phyloP scores from a whole-genome alignment of 2,888 invertebrate species.

The Dinocampus coccinellae region DNA sequence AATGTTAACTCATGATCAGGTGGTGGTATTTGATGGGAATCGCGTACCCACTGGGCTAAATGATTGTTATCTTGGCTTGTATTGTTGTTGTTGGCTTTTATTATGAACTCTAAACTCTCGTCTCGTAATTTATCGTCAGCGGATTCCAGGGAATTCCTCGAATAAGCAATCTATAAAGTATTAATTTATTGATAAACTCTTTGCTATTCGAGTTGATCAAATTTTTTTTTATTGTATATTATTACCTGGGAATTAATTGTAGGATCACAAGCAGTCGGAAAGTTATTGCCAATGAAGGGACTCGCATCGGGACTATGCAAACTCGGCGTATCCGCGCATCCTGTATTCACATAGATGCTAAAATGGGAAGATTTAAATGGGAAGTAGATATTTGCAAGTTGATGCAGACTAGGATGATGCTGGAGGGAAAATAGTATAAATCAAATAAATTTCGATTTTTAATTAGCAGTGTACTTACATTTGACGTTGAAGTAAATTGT shows the following conservation, averaged over 20 bases:
- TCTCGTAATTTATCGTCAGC: conserved; percentile 40
- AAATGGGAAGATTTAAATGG: conserved; percentile 56
- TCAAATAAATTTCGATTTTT: background rate
- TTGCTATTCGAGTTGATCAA: no score
- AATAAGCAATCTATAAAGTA: conserved; percentile 37
- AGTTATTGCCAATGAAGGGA: conserved; percentile 48
- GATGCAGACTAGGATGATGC: conserved; percentile 33
- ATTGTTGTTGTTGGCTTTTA: conserved; percentile 40
- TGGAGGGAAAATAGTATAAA: conserved; percentile 27
- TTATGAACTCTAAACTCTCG: conserved; percentile 47
- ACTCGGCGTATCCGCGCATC: conserved; percentile 79
- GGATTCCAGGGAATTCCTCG: conserved; percentile 40
- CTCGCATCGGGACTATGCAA: conserved; percentile 84
- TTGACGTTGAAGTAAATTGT: conserved; percentile 87
- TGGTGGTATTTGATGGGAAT: conserved; percentile 65
- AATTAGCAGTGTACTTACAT: conserved; percentile 76
- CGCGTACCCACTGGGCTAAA: conserved; percentile 65
- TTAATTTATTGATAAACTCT: no score
- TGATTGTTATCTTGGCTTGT: conserved; percentile 56
- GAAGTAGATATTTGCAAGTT: conserved; percentile 32
- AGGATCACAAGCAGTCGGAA: conserved; percentile 52
- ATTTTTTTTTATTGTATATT: background rate
- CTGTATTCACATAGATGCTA: conserved; percentile 87
- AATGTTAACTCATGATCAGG: conserved; percentile 61
- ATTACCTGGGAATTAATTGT: conserved; percentile 60